A percentile compares a stretch with the other conserved stretches of the same genome.
These are phyloP conservation scores for Chironomus striatipennis DNA, from an alignment of 1,140 invertebrate species.

Conservation along the genomic window DNA sequence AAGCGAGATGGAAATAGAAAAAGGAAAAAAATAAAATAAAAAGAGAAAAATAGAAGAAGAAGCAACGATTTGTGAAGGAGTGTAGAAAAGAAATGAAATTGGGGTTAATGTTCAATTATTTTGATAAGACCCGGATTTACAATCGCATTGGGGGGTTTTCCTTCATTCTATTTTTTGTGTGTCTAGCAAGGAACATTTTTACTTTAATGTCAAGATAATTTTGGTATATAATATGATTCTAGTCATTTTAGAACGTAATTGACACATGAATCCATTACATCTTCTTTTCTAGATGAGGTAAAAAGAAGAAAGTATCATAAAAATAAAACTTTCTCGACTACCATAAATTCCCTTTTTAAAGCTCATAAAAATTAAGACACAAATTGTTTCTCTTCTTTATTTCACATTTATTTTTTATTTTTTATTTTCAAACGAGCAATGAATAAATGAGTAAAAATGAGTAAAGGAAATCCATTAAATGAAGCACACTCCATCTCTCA, in stretches of 20 bases:
- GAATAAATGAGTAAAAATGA: slow-evolving; percentile 4
- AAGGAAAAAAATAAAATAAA: no score
- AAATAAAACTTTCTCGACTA: neutral
- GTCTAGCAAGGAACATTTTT: neutral
- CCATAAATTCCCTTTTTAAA: neutral
- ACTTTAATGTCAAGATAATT: neutral
- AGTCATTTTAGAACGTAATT: neutral
- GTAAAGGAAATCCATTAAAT: slow-evolving; percentile 14
- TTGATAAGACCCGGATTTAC: slow-evolving; percentile 5
- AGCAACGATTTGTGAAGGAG: neutral
- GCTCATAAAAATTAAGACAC: slow-evolving; percentile 13
- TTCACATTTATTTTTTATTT: neutral
- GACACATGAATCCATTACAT: neutral
- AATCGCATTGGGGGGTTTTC: neutral
- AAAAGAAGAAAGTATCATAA: no score
- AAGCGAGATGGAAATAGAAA: neutral
- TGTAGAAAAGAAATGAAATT: neutral
- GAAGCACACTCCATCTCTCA: neutral
- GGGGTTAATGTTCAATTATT: slow-evolving; percentile 21
- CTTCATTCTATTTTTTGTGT: neutral
- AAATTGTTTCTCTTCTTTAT: neutral
- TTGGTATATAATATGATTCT: no score
- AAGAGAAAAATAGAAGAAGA: neutral
- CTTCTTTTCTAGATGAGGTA: no score
- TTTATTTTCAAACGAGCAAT: neutral